A percentile compares a stretch with the other conserved stretches of the same genome.
These are phyloP conservation scores for Acestrorhynchus altus DNA, from an alignment of 2,797 vertebrate species.

Conservation along the genomic window DNA sequence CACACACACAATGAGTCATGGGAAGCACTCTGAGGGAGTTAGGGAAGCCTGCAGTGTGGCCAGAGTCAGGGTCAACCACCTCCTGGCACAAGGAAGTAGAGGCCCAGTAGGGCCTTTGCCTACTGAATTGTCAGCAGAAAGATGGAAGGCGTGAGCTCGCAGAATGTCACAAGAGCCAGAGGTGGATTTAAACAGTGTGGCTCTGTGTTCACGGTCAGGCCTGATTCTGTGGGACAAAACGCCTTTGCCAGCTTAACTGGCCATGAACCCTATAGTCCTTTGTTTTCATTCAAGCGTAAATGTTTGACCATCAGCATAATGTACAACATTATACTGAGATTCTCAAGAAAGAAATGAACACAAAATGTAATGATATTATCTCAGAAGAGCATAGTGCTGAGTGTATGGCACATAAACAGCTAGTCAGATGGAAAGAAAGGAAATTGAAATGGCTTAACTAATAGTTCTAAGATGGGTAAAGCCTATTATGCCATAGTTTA, in stretches of 20 bases:
- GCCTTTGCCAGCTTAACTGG: slow-evolving; percentile 53
- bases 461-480: neutral
- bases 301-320: slow-evolving; percentile 27
- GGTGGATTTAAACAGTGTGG: slow-evolving; percentile 63
- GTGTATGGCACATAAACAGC: neutral
- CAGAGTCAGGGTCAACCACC: slow-evolving; percentile 62
- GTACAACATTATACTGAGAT: slow-evolving; percentile 6
- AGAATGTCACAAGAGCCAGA: slow-evolving; percentile 69
- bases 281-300: slow-evolving; percentile 30
- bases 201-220: slow-evolving; percentile 65
- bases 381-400: neutral
- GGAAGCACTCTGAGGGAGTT: slow-evolving; percentile 50
- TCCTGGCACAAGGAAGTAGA: slow-evolving; percentile 57
- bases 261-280: slow-evolving; percentile 43
- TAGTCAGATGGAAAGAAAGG: slow-evolving; percentile 45
- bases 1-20: slow-evolving; percentile 29
- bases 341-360: neutral
- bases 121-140: slow-evolving; percentile 59
- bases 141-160: slow-evolving; percentile 63
- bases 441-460: slow-evolving; percentile 41
- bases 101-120: slow-evolving; percentile 46
- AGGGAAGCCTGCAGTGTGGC: slow-evolving; percentile 60
- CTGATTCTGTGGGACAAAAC: slow-evolving; percentile 53
- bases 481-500: neutral
- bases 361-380: neutral